Percentiles rank a stretch among this genome's conserved stretches.
These are phyloP conservation scores for Andricus curvator DNA, from an alignment of 2,888 invertebrate species.

Conservation along the genomic window DNA sequence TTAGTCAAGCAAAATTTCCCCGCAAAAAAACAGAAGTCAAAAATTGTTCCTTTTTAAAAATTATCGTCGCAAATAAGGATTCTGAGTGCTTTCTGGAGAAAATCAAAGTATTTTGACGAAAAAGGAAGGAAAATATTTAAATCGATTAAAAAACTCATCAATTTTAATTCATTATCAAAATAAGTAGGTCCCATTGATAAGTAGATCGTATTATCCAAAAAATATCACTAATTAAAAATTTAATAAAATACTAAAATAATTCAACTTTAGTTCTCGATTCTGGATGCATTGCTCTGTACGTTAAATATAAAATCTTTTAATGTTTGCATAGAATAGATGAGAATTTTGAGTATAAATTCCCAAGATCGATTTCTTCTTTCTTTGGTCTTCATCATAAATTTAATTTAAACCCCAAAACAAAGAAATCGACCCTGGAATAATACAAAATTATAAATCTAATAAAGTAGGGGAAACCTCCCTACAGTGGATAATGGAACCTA, in stretches of 20 bases:
- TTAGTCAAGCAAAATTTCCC: neutral
- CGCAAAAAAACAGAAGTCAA: neutral
- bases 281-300: constrained; percentile 36
- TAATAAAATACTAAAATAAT: neutral
- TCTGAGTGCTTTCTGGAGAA: constrained; percentile 21
- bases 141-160: neutral
- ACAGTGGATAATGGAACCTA: too few relatives aligned
- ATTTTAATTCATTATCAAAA: neutral
- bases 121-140: neutral
- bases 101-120: constrained; percentile 5
- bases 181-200: neutral
- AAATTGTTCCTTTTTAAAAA: neutral
- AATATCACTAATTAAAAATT: too few relatives aligned
- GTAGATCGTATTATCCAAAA: neutral
- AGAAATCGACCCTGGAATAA: constrained; percentile 2
- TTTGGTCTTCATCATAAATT: neutral
- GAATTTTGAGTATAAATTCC: neutral
- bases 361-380: neutral
- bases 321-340: constrained; percentile 21
- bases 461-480: neutral
- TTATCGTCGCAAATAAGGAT: constrained; percentile 17
- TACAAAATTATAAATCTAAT: neutral
- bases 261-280: neutral
- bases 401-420: neutral
- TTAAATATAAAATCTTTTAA: neutral